Conservation (phyloP, 2,797 vertebrate species). For the Hoplostethus mediterraneus region DNA sequence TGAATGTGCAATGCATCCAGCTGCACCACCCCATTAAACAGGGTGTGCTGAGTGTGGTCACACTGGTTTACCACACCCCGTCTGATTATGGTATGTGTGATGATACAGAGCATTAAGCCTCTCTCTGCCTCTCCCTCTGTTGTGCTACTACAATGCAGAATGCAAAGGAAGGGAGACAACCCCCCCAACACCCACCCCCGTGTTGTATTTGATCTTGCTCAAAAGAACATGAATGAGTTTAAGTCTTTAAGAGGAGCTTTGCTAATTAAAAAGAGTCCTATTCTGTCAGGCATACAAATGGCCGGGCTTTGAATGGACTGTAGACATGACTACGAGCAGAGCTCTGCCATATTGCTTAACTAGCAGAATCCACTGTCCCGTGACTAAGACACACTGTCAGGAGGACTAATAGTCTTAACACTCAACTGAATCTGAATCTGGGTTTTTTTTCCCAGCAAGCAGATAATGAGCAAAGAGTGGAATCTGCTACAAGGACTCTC, state of each 20-base stretch:
- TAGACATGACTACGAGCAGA: constrained; percentile 64
- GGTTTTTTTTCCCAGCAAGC: constrained; percentile 71
- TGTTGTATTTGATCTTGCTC: constrained; percentile 58
- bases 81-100: constrained; percentile 7
- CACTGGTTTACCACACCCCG: neutral
- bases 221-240: constrained; percentile 67
- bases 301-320: constrained; percentile 65
- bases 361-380: constrained; percentile 76
- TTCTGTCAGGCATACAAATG: constrained; percentile 72
- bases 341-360: constrained; percentile 79
- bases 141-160: constrained; percentile 10
- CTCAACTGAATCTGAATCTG: constrained; percentile 81
- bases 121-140: constrained; percentile 9
- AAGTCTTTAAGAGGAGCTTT: constrained; percentile 73
- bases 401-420: constrained; percentile 83
- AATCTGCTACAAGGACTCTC: constrained; percentile 69
- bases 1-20: neutral
- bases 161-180: constrained; percentile 6
- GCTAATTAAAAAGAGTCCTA: constrained; percentile 78
- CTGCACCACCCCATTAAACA: neutral
- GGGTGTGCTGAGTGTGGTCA: neutral
- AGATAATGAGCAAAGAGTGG: constrained; percentile 78
- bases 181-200: neutral
- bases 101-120: constrained; percentile 13
- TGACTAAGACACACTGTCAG: constrained; percentile 80